Evolutionary conservation across 2,113 vertebrate genomes (phyloP), one percentile per base, ranked within the genome.

Genomic region (Tilapia sparmanii): DNA sequence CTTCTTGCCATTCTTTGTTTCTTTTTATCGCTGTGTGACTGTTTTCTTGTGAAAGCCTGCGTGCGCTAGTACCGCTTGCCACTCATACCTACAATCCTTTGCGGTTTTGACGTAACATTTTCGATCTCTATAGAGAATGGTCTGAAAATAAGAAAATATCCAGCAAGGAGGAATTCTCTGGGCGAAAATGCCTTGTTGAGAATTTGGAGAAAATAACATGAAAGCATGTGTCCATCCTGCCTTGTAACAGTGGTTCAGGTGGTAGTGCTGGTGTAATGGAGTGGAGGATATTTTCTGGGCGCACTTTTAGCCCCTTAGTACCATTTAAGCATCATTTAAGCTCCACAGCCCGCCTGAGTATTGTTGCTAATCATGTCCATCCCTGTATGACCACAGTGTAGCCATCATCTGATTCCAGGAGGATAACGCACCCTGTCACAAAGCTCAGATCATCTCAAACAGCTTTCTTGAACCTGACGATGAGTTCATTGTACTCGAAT

Each of bases 1-100:
- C 6, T 55, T 57, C 13, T 57, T 57, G 54, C 0, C 13, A 57
- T 57, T 57, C 0, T 57, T 57, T 57, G 54, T 59, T 59, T 59
- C 26, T 59, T 31, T 31, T 31, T 31, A 59, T 2, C 1, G 8
- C 55, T 9, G 13, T 59, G 55, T 31, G 55, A 18, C 8, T 59
- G 55, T 59, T 59, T 59, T 31, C 26, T 10, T 18, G 15, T 59
- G 3, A 59, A 59, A 59, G 2, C 22, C 22, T 57, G 54, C 54
- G 0, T 26, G 7, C 22, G 12, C 22, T 55, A 55, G 7, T 26
- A 55, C 54, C 12, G 0, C 12, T 15, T 55, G 54, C 3, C 22
- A 26, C 7, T 26, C 22, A 4, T 26, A 8, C 54, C 22, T 26
- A 57, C 7, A 57, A 57, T 26, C 54, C 22, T 26, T 57, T 57